These are phyloP conservation scores for Bombus waltoni DNA, from an alignment of 1,140 invertebrate species.

Conservation along the genomic window DNA sequence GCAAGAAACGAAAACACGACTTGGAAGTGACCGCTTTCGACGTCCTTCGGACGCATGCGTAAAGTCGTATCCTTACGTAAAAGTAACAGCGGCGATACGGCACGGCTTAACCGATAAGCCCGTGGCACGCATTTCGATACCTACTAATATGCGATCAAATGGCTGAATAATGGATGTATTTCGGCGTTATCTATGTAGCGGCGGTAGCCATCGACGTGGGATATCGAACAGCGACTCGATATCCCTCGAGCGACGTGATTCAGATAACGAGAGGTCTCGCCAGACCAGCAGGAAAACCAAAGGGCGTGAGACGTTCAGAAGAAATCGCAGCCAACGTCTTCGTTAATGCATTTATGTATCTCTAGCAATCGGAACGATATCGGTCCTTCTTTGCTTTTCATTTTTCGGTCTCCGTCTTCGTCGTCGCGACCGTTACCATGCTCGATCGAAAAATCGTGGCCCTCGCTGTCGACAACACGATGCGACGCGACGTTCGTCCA, in stretches of 20 bases:
- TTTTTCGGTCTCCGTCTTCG: not conserved
- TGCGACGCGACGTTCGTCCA: not conserved
- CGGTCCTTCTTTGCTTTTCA: not conserved
- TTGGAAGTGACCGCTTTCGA: not conserved
- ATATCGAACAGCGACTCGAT: conserved; percentile 55
- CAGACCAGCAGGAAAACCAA: not conserved
- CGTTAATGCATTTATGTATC: conserved; percentile 79
- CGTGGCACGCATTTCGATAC: conserved; percentile 48
- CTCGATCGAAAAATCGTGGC: not conserved
- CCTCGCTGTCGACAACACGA: not conserved
- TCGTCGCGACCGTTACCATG: not conserved
- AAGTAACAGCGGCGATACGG: conserved; percentile 71
- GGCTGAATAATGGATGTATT: conserved; percentile 77
- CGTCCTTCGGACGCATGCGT: conserved; percentile 10
- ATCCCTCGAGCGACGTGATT: conserved; percentile 35
- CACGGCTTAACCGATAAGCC: conserved; percentile 65
- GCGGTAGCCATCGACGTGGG: conserved; percentile 62
- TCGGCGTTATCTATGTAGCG: conserved; percentile 66
- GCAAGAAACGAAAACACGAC: too few relatives aligned
- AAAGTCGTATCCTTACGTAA: conserved; percentile 71
- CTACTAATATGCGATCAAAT: conserved; percentile 73
- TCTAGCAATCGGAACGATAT: conserved; percentile 56
- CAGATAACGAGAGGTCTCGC: conserved; percentile 41
- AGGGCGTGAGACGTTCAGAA: conserved; percentile 24
- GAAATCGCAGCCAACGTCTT: conserved; percentile 27